phyloP scores from a whole-genome alignment of 1,140 invertebrate species.

The Cydia fagiglandana region DNA sequence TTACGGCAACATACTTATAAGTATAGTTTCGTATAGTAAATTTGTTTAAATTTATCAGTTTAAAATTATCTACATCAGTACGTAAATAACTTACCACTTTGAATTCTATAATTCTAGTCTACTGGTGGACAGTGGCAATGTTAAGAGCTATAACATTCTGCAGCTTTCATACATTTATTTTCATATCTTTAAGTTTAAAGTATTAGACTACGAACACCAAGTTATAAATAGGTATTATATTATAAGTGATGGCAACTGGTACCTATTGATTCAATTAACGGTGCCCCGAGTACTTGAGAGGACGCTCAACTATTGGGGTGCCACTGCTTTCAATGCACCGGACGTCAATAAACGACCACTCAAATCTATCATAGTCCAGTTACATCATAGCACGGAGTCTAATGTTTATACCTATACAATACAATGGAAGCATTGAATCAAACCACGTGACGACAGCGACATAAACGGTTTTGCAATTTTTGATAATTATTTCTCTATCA shows the following conservation, averaged over 20 bases:
- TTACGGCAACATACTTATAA: no score
- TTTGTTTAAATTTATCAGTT: no score
- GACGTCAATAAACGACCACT: conserved; percentile 7
- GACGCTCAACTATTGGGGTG: conserved; percentile 13
- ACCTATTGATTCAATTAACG: not conserved
- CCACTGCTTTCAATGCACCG: conserved; percentile 4
- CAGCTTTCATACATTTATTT: no score
- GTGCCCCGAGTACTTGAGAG: conserved; percentile 10
- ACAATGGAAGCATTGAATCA: not conserved
- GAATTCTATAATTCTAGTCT: no score
- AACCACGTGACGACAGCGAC: not conserved
- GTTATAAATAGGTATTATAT: not conserved
- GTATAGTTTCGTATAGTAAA: no score
- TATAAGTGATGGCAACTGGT: not conserved
- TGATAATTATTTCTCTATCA: no score
- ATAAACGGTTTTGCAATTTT: no score
- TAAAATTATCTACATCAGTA: no score
- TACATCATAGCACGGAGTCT: not conserved
- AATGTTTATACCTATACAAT: not conserved
- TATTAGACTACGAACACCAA: not conserved
- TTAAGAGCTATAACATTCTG: no score
- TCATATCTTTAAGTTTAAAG: no score
- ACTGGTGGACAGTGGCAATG: no score
- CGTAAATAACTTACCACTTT: no score
- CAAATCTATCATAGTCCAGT: conserved; percentile 14